These are phyloP conservation scores for Machimus atricapillus DNA, from an alignment of 2,888 invertebrate species.

Conservation along the genomic window DNA sequence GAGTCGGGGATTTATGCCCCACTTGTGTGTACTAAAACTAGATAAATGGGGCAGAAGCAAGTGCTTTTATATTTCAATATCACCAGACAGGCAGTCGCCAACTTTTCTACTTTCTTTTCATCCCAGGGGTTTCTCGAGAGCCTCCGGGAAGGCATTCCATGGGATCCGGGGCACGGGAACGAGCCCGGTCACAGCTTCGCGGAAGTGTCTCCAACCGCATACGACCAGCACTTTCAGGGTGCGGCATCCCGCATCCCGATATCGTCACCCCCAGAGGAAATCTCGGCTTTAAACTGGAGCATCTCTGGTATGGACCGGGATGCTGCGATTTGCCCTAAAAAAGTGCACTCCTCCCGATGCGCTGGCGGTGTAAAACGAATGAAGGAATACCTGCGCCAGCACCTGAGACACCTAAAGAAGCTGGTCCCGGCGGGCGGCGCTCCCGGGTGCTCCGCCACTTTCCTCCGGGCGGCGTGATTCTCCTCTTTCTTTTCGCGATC, in stretches of 20 bases:
- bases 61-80: conserved; percentile 35
- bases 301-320: background rate
- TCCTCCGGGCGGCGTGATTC: background rate
- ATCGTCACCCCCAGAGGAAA: background rate
- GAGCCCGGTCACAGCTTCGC: background rate
- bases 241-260: background rate
- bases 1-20: background rate
- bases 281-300: background rate
- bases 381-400: background rate
- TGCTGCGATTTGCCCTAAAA: conserved; percentile 6
- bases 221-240: background rate
- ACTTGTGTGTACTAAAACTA: conserved; percentile 22
- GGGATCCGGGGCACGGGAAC: background rate
- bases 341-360: background rate
- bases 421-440: background rate
- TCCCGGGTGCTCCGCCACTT: background rate
- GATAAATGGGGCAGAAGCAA: conserved; percentile 34
- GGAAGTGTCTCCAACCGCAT: background rate
- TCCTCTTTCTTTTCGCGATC: background rate
- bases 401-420: background rate
- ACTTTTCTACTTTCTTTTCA: background rate
- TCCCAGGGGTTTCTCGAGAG: background rate
- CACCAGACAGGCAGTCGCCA: conserved; percentile 18
- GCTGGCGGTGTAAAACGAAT: background rate
- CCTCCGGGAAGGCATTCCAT: background rate